Conservation (phyloP, 2,113 vertebrate genomes). For the Dicrurus megarhynchus region DNA sequence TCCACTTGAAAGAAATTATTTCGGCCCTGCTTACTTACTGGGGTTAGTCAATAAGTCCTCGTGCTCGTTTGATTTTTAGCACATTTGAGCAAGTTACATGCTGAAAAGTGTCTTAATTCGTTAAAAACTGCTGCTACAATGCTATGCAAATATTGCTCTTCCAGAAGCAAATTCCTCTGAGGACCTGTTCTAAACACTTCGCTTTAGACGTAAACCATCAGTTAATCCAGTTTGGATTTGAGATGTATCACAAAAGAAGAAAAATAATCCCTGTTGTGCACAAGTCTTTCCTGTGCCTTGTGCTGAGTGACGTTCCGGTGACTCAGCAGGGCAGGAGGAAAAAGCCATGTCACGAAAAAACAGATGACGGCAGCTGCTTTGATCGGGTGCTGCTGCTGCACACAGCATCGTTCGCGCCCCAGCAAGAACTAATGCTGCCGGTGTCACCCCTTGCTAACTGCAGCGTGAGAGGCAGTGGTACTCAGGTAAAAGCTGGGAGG, state of each 20-base stretch:
- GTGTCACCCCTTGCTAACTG: neutral
- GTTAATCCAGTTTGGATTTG: neutral
- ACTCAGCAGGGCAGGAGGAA: neutral
- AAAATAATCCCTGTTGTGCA: neutral
- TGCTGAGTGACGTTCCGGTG: neutral
- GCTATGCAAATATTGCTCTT: neutral
- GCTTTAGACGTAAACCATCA: neutral
- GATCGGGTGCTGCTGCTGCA: fast-evolving
- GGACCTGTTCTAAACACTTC: neutral
- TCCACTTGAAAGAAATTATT: neutral
- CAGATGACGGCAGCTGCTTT: neutral
- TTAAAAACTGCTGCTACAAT: neutral
- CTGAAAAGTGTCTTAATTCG: neutral
- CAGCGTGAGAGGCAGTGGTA: fast-evolving
- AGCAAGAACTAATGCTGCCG: neutral
- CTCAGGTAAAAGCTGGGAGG: neutral
- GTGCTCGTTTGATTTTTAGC: neutral
- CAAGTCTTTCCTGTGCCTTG: neutral
- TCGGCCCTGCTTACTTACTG: neutral
- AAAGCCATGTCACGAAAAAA: fast-evolving
- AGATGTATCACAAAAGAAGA: neutral
- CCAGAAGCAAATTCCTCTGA: neutral
- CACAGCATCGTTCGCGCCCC: fast-evolving
- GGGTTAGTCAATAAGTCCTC: neutral
- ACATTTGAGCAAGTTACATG: neutral